Evolutionary conservation across 2,888 invertebrate species (phyloP), one percentile per base, ranked within the genome.

Genomic region (Sycophila texana): DNA sequence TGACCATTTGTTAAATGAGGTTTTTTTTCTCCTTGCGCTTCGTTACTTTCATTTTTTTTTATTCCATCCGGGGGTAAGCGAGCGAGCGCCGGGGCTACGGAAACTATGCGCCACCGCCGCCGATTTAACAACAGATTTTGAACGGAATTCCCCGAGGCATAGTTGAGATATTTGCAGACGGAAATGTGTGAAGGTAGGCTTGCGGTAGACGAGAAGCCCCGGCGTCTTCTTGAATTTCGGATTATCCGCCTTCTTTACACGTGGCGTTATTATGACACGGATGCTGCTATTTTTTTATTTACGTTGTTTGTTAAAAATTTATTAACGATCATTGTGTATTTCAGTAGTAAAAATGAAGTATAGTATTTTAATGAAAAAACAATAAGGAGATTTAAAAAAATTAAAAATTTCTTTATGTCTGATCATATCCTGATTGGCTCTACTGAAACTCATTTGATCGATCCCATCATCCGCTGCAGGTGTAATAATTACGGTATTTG

Each of bases 1-100:
- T 66, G 66, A 51, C 72, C 57, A 66, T 77, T 77, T 60, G 66
- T 72, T 72, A 77, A 77, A 77, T 72, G 71, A 66, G 58, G 55
- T 77, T 72, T 65, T 77, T 72, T 71, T 66, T 39, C n/a, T 4
- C 39, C 4, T 26, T 60, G 51, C 55, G 26, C 20, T 63, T 65
- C 57, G n/a, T 53, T 67, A 55, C 63, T 73, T 55, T 63, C 26
- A 26, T 20, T 60, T 60, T 71, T 20, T 14, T 60, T 71, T 70
- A 70, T 58, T 14, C 60, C 20, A 0, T 60, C 39, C 63, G 26
- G 22, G 12, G 10, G 26, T 22, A 26, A 20, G 60, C 49, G n/a
- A 30, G 67, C 51, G 16, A 60, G 60, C 53, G 16, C 12, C 20
- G 16, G 51, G 26, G 22, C 26, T 26, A 7, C 0, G 53, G 30